phyloP scores from a whole-genome alignment of 2,113 vertebrate genomes.

The Cercocebus atys region DNA sequence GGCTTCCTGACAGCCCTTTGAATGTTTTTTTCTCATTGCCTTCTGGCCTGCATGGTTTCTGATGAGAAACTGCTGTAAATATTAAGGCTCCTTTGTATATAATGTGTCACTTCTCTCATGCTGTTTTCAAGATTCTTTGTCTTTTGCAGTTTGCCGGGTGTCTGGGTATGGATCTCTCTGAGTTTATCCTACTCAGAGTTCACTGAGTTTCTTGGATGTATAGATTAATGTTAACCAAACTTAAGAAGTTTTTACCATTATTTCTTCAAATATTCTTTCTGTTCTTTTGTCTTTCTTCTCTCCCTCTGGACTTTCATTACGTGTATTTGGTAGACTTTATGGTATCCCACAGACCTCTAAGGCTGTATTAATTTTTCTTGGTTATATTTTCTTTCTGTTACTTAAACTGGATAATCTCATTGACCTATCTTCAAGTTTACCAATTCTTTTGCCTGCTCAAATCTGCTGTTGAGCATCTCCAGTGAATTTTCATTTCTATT shows the following conservation, averaged over 20 bases:
- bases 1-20: too few relatives aligned
- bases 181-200: background rate
- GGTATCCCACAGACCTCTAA: too few relatives aligned
- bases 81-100: background rate
- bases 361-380: background rate
- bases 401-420: background rate
- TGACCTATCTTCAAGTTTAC: background rate
- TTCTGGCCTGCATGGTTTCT: background rate
- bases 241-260: background rate
- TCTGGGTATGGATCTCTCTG: background rate
- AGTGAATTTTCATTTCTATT: background rate
- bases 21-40: background rate
- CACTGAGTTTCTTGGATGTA: background rate
- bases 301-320: background rate
- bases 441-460: too few relatives aligned
- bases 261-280: background rate
- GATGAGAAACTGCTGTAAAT: background rate
- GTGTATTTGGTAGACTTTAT: background rate
- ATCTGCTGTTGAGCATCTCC: too few relatives aligned
- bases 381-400: background rate
- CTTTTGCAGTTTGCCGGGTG: background rate
- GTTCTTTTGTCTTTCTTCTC: too few relatives aligned
- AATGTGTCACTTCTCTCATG: background rate
- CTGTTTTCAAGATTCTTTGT: background rate
- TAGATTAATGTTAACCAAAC: background rate